These are phyloP conservation scores for Cryptocheilus praepositus DNA, from an alignment of 2,888 invertebrate genomes.

Conservation along the genomic window DNA sequence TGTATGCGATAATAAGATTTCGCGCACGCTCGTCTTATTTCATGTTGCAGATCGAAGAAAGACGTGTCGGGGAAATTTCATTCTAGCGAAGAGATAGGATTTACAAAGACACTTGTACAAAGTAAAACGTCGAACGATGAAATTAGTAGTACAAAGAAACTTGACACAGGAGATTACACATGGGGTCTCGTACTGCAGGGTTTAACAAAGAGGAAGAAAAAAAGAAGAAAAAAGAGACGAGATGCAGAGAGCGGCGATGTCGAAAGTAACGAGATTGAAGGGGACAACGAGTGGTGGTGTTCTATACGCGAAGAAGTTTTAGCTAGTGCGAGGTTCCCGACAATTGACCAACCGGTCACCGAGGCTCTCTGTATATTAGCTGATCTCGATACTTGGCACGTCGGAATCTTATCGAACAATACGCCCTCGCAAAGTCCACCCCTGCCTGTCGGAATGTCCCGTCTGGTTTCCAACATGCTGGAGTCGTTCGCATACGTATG, in stretches of 20 bases:
- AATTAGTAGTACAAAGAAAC: conserved; percentile 24
- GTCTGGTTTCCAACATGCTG: conserved; percentile 88
- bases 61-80: conserved; percentile 38
- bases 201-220: conserved; percentile 61
- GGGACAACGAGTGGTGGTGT: conserved; percentile 61
- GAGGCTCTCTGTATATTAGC: conserved; percentile 91
- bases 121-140: conserved; percentile 30
- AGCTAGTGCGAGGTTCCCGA: conserved; percentile 65
- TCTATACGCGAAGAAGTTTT: conserved; percentile 67
- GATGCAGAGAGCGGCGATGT: conserved; percentile 19
- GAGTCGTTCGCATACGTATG: conserved; percentile 87
- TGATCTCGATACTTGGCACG: conserved; percentile 87
- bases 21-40: too few species aligned
- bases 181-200: conserved; percentile 83
- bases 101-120: conserved; percentile 63
- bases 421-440: conserved; percentile 67
- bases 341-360: conserved; percentile 82
- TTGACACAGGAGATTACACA: conserved; percentile 54
- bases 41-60: conserved; percentile 59
- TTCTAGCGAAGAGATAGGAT: conserved; percentile 58
- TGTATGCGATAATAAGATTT: too few species aligned
- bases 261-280: conserved; percentile 27
- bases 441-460: conserved; percentile 84
- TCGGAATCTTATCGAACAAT: conserved; percentile 68
- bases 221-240: conserved; percentile 44